Conservation (phyloP, 2,888 invertebrate genomes). For the Thera britannica region DNA sequence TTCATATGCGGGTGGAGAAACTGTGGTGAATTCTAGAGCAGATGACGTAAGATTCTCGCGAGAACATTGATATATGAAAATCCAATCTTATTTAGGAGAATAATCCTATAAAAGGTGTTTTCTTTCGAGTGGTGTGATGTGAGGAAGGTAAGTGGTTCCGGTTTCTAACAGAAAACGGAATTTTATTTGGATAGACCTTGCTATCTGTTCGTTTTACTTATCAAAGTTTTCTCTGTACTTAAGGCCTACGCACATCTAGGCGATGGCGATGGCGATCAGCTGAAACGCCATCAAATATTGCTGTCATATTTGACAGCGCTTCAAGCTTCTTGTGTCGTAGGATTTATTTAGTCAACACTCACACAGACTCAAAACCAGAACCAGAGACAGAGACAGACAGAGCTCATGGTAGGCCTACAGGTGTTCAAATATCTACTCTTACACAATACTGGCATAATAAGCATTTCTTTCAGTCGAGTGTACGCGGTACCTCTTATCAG, state of each 20-base stretch:
- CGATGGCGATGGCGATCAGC: too few species aligned
- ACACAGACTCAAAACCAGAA: too few species aligned
- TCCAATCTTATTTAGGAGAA: conserved; percentile 37
- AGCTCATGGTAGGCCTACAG: neutral
- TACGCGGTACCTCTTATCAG: conserved; percentile 46
- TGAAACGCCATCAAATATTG: too few species aligned
- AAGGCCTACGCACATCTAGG: too few species aligned
- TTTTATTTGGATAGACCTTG: conserved; percentile 15
- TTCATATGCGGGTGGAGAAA: conserved; percentile 58
- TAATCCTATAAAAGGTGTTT: conserved; percentile 21
- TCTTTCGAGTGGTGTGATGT: conserved; percentile 14
- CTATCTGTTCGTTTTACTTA: conserved; percentile 3
- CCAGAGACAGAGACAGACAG: too few species aligned
- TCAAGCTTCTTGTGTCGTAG: too few species aligned
- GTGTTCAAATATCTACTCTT: neutral
- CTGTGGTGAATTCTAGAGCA: conserved; percentile 51
- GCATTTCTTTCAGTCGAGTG: conserved; percentile 21
- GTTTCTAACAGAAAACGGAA: conserved; percentile 21
- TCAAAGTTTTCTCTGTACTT: neutral
- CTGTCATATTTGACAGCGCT: too few species aligned
- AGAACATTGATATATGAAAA: conserved; percentile 49
- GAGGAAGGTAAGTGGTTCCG: conserved; percentile 15
- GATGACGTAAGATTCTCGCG: conserved; percentile 46
- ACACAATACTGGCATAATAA: neutral
- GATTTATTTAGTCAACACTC: too few species aligned